Evolutionary conservation across 2,797 vertebrate species (phyloP).

Genomic region (Esox masquinongy): DNA sequence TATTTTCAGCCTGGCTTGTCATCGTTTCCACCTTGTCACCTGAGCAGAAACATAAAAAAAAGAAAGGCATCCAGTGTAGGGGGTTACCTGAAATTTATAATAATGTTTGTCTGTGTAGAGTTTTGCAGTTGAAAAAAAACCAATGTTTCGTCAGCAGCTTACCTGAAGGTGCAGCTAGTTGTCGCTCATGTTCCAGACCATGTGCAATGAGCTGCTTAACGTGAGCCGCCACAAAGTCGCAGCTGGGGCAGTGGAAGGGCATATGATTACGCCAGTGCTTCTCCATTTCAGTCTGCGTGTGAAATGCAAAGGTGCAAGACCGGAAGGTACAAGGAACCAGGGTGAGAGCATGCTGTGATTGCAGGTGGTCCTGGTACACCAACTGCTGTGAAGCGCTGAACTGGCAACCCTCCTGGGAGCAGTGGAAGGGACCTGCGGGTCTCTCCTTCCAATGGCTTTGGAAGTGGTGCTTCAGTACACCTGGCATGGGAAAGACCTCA

Average conservation of each 20-base stretch:
- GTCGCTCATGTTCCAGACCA: conserved; percentile 56
- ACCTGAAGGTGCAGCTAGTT: conserved; percentile 30
- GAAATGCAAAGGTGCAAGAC: conserved; percentile 75
- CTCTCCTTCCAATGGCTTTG: conserved; percentile 59
- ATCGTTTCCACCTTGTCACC: conserved; percentile 17
- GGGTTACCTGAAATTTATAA: not conserved
- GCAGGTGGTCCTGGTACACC: conserved; percentile 72
- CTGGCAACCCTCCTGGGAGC: conserved; percentile 67
- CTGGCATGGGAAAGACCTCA: conserved; percentile 62
- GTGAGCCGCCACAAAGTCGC: conserved; percentile 75
- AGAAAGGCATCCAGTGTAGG: not conserved
- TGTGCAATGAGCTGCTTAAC: conserved; percentile 77
- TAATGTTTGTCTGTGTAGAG: not conserved
- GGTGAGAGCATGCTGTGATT: conserved; percentile 59
- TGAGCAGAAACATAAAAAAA: conserved; percentile 8
- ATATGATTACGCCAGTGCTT: conserved; percentile 73
- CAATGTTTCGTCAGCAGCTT: not conserved
- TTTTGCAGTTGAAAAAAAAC: not conserved
- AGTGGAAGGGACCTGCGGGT: conserved; percentile 48
- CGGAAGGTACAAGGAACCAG: conserved; percentile 70
- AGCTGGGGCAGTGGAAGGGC: conserved; percentile 80
- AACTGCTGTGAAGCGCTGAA: conserved; percentile 67
- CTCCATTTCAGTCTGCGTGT: conserved; percentile 75
- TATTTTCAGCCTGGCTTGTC: not conserved
- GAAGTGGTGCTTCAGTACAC: conserved; percentile 79